Evolutionary conservation across 2,888 invertebrate species (phyloP), one percentile per base, ranked within the genome.

Genomic region (Tuta absoluta): DNA sequence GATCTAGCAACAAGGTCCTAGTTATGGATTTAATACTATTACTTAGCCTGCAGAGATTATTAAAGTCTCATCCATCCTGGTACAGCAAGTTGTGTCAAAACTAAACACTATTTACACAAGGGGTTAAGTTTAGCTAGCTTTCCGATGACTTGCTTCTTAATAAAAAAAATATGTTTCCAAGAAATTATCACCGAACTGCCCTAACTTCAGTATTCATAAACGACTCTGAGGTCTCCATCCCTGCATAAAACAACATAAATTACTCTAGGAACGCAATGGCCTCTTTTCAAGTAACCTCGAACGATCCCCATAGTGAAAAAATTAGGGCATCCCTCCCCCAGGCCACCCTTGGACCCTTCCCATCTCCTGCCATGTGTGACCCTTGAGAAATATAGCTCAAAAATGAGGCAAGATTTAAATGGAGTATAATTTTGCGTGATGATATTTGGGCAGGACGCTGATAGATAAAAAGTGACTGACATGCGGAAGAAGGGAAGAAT

Each of bases 351-450:
- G 11, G 23, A 72, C 69, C 68, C 64, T 53, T 68, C 69, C 71
- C 71, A 75, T 71, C 71, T 71, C 72, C 67, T 68, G 80, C 77
- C 82, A 80, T 72, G 74, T 80, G 80, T 79, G 79, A 80, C 90
- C 89, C 89, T 91, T 90, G 90, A 91, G 91, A 89, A 91, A 91
- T 90, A 90, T 89, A 86, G 88, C 87, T 86, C 85, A 86, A 81
- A 87, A 89, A 88, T 88, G 85, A 82, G 84, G 81, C 76, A 89
- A 90, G 89, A 87, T 86, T 87, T 85, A 87, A 86, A 78, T 78
- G 21, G 5, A 24, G 12, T 23, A 23, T 14, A 24, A 11, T 21
- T 24, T 53, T 28, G 14, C 7, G 56, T 14, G 33, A 24, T 33
- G 33, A n/a, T 33, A 14, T 56, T 24, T 2, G 56, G 19, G 17